Percentiles rank a stretch among this genome's conserved stretches.
Evolutionary conservation across 2,113 vertebrate species (phyloP).

Genomic region (Labrus mixtus): DNA sequence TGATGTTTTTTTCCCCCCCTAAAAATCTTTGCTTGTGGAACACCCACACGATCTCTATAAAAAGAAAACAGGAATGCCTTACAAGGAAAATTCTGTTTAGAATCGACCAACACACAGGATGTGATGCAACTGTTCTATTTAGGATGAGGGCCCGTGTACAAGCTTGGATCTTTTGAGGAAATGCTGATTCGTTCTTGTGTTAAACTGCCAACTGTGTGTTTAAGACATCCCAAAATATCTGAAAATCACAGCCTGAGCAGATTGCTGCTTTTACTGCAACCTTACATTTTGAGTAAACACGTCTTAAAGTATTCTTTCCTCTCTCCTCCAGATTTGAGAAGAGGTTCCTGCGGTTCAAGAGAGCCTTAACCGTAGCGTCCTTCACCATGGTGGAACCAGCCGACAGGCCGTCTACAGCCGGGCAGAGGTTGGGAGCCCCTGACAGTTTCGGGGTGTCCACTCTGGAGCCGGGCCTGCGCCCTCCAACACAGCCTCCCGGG

Average conservation of each 20-base stretch:
- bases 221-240: conserved; percentile 33
- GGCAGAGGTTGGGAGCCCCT: conserved; percentile 89
- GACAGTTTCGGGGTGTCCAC: conserved; percentile 95
- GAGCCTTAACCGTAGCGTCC: conserved; percentile 14
- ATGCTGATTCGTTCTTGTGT: not conserved
- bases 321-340: conserved; percentile 47
- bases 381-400: conserved; percentile 91
- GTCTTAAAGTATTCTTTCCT: not conserved
- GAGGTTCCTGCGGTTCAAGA: conserved; percentile 52
- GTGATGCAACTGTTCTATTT: conserved; percentile 32
- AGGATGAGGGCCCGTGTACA: not conserved
- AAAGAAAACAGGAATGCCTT: not conserved
- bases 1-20: not conserved
- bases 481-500: conserved; percentile 86
- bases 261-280: conserved; percentile 5
- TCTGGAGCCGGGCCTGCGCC: conserved; percentile 91
- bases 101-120: conserved; percentile 14
- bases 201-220: conserved; percentile 25
- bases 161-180: not conserved
- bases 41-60: not conserved
- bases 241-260: conserved; percentile 15
- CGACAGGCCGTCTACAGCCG: conserved; percentile 87
- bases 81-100: not conserved
- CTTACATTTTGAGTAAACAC: not conserved
- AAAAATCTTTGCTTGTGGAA: not conserved